Conservation (phyloP, 2,888 invertebrate species). For the Plebejus melissa region DNA sequence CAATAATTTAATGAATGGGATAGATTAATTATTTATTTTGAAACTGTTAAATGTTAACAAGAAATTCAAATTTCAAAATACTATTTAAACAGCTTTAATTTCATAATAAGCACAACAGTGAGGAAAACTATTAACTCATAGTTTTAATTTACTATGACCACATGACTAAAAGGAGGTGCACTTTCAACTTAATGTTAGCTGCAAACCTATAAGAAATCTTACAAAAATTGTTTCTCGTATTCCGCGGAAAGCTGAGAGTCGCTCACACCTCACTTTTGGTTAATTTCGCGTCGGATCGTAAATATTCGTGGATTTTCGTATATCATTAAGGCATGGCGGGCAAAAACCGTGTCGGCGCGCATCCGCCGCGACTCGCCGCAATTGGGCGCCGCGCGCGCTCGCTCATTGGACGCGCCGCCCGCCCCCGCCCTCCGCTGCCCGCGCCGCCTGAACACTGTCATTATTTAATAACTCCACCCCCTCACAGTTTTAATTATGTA, state of each 20-base stretch:
- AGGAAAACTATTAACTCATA: not conserved
- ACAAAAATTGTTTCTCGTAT: not conserved
- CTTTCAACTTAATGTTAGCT: not conserved
- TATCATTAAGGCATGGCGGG: constrained; percentile 38
- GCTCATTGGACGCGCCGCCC: constrained; percentile 59
- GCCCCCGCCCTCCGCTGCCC: constrained; percentile 30
- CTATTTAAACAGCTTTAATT: not conserved
- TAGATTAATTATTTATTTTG: not conserved
- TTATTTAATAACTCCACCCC: constrained; percentile 74
- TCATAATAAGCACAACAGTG: not conserved
- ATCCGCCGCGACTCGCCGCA: constrained; percentile 52
- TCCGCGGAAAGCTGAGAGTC: not conserved
- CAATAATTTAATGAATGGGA: not conserved
- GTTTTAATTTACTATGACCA: not conserved
- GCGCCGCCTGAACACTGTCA: constrained; percentile 42
- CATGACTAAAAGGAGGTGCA: not conserved
- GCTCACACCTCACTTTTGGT: not conserved
- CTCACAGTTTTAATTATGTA: constrained; percentile 65
- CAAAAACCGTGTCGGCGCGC: constrained; percentile 39
- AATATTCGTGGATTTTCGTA: constrained; percentile 34
- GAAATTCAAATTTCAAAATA: not conserved
- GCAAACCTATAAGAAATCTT: not conserved
- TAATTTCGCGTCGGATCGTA: constrained; percentile 14
- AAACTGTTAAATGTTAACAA: not conserved
- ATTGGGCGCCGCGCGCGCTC: constrained; percentile 61